phyloP scores from a whole-genome alignment of 2,113 vertebrate genomes.

The Leucosticte australis region DNA sequence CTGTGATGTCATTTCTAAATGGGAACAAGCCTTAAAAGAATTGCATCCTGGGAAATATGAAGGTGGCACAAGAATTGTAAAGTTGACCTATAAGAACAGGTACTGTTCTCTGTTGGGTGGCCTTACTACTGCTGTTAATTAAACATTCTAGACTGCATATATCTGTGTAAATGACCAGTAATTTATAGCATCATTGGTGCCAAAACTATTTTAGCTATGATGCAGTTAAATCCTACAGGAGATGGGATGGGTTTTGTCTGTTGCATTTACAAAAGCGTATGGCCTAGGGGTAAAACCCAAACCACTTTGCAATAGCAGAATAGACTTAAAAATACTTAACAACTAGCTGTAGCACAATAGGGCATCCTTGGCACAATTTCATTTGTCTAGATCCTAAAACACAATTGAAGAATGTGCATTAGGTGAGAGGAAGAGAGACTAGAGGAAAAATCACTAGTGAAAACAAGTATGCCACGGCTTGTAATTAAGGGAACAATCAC shows the following conservation, averaged over 20 bases:
- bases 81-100: constrained; percentile 89
- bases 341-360: not conserved
- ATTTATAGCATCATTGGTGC: not conserved
- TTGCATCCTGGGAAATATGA: constrained; percentile 88
- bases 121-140: not conserved
- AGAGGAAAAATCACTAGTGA: not conserved
- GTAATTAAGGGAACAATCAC: not conserved
- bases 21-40: constrained; percentile 90
- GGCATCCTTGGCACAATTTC: not conserved
- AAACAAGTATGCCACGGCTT: not conserved
- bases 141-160: not conserved
- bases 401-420: not conserved
- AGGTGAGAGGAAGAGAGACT: not conserved
- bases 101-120: not conserved
- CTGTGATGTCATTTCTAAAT: constrained; percentile 91
- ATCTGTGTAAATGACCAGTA: not conserved
- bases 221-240: not conserved
- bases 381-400: not conserved
- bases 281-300: not conserved
- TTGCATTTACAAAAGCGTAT: not conserved
- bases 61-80: constrained; percentile 83
- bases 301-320: not conserved
- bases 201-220: not conserved
- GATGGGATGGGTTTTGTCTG: not conserved
- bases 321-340: not conserved